Conservation (phyloP, 2,888 invertebrate species). For the Papilio demoleus region DNA sequence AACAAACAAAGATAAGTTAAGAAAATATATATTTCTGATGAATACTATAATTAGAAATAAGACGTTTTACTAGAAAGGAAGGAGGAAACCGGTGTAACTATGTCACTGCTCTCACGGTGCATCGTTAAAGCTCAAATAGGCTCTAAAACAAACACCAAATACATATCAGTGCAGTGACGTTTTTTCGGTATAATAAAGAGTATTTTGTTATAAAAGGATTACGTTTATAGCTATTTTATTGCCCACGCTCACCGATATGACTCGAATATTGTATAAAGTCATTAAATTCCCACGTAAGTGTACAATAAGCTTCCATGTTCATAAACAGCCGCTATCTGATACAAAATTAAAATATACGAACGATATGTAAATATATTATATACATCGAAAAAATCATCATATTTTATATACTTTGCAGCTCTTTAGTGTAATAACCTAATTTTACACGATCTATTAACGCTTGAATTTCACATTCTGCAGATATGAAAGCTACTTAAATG, state of each 20-base stretch:
- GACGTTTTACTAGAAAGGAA: not conserved
- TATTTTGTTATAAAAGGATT: slow-evolving; percentile 40
- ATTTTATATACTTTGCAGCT: not conserved
- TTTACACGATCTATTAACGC: not conserved
- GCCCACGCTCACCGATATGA: slow-evolving; percentile 37
- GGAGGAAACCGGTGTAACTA: not conserved
- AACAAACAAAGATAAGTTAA: too few relatives aligned
- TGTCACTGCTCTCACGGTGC: slow-evolving; percentile 14
- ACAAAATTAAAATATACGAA: slow-evolving; percentile 43
- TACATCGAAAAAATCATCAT: slow-evolving; percentile 27
- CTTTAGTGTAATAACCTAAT: not conserved
- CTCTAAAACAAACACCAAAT: slow-evolving; percentile 33
- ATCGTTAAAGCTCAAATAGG: slow-evolving; percentile 32
- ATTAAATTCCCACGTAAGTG: slow-evolving; percentile 31
- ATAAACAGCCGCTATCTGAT: slow-evolving; percentile 59
- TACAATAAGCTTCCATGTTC: slow-evolving; percentile 42
- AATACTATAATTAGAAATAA: too few relatives aligned
- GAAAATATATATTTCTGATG: too few relatives aligned
- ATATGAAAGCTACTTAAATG: too few relatives aligned
- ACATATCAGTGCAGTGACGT: slow-evolving; percentile 38
- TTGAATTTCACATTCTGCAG: not conserved
- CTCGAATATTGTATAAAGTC: slow-evolving; percentile 40
- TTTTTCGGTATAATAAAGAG: slow-evolving; percentile 35
- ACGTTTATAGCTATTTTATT: slow-evolving; percentile 37
- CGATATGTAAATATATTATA: slow-evolving; percentile 15